A percentile compares a stretch with the other conserved stretches of the same genome.
Evolutionary conservation across 2,797 vertebrate species (phyloP).

Genomic region (Myiothlypis chrysogaster): DNA sequence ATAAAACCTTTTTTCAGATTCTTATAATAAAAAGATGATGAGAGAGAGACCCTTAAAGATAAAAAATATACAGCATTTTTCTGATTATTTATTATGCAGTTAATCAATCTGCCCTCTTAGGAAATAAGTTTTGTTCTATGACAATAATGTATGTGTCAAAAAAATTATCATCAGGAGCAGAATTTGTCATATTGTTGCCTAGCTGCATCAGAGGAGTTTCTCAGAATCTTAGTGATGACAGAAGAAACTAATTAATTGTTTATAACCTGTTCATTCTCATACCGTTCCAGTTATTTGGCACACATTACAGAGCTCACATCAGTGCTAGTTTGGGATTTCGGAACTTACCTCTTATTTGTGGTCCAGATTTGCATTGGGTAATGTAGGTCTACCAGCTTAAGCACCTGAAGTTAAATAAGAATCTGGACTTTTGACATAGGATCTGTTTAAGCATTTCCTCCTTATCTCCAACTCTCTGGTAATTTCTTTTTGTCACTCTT

Average conservation of each 20-base stretch:
- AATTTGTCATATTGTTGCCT: background rate
- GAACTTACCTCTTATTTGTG: background rate
- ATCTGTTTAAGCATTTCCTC: background rate
- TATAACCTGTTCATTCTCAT: background rate
- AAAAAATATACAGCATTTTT: background rate
- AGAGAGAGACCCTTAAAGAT: background rate
- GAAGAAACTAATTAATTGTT: background rate
- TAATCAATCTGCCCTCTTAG: background rate
- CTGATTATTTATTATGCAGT: background rate
- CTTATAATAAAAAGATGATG: rapidly evolving
- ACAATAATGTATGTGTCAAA: background rate
- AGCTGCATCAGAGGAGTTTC: background rate
- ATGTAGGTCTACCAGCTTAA: background rate
- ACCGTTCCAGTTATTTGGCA: background rate
- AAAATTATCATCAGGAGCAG: background rate
- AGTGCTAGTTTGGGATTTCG: background rate
- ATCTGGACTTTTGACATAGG: background rate
- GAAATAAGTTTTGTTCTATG: background rate
- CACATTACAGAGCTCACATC: background rate
- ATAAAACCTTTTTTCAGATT: background rate
- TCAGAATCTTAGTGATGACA: background rate
- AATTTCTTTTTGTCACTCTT: background rate
- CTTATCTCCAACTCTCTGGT: background rate
- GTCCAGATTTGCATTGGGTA: background rate
- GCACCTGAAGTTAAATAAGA: background rate